Base-by-base conservation (phyloP, 2,113 vertebrate species). In the Callipepla californica region DNA sequence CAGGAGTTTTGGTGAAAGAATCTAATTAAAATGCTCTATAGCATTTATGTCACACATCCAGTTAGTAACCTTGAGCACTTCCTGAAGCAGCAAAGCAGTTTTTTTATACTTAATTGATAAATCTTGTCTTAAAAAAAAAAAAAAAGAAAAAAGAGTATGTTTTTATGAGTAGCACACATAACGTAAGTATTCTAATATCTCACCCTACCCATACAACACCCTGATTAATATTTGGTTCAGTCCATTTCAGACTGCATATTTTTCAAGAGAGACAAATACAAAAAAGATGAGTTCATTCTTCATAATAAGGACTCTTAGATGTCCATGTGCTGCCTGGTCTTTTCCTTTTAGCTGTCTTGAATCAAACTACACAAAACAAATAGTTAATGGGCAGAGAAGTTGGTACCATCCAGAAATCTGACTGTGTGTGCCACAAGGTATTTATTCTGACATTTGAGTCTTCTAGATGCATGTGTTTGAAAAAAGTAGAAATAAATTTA, bases 1-100 rank as follows among this genome's bases (percentile, higher is more conserved):
- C 97, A 98, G 97, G 90, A 97, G 97, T 97, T 97, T 94, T 97
- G 93, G 94, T 95, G 90, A 96, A 96, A 89, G 95, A 82, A 97
- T 96, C 95, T 97, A 95, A 97, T 97, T 97, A 97, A 96, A 96
- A 97, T 80, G 92, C 85, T 96, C 96, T 85, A 74, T 69, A 96
- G 95, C 89, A 68, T 95, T 93, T 95, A 85, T 89, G 89, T 92
- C 96, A 94, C 93, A 94, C 88, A 83, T 66, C 88, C 2, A 23
- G 95, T 92, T 36, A 1, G 82, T 96, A 96, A 96, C 92, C 92
- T 75, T 86, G 93, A 90, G 90, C 93, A 92, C 93, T 38, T 80
- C 84, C 95, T 93, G 69, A 79, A 87, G 85, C 90, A 93, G 75
- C 30, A 48, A 70, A 72, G n/a, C 16, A 61, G 42, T 16, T 59